Evolutionary conservation across 2,888 invertebrate species (phyloP).

Genomic region (Pristionchus arcanus): DNA sequence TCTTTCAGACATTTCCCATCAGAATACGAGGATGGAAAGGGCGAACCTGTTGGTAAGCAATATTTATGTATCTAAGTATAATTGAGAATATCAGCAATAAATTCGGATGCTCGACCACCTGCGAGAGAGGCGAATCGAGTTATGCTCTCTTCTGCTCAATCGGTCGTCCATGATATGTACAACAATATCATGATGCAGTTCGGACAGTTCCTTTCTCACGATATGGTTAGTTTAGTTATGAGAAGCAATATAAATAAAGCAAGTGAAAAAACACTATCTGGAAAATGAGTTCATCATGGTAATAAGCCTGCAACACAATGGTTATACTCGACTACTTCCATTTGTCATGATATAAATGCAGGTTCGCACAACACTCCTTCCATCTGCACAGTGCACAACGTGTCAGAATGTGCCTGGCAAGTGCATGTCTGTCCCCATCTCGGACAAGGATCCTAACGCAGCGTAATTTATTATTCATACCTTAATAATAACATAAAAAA

Average conservation of each 20-base stretch:
- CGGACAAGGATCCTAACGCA: slow-evolving; percentile 74
- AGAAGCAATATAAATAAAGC: neutral
- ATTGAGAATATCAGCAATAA: slow-evolving; percentile 60
- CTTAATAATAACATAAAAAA: neutral
- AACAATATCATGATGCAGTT: slow-evolving; percentile 79
- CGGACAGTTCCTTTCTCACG: slow-evolving; percentile 79
- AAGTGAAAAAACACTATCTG: neutral
- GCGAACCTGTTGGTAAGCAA: slow-evolving; percentile 75
- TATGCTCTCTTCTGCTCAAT: slow-evolving; percentile 75
- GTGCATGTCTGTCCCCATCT: slow-evolving; percentile 78
- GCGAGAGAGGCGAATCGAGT: slow-evolving; percentile 75
- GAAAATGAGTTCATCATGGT: neutral
- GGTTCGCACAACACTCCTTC: slow-evolving; percentile 72
- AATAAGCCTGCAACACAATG: too few species aligned
- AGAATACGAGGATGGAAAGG: slow-evolving; percentile 77
- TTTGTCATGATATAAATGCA: neutral
- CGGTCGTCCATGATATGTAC: slow-evolving; percentile 74
- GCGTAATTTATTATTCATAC: slow-evolving; percentile 59
- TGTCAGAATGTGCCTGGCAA: slow-evolving; percentile 72
- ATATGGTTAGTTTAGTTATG: slow-evolving; percentile 72
- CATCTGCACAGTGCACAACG: slow-evolving; percentile 73
- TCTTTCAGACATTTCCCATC: slow-evolving; percentile 74
- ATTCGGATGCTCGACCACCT: slow-evolving; percentile 67
- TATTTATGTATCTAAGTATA: neutral
- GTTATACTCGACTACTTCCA: too few species aligned